Conservation (phyloP, 2,113 vertebrate species). For the Panthera uncia region DNA sequence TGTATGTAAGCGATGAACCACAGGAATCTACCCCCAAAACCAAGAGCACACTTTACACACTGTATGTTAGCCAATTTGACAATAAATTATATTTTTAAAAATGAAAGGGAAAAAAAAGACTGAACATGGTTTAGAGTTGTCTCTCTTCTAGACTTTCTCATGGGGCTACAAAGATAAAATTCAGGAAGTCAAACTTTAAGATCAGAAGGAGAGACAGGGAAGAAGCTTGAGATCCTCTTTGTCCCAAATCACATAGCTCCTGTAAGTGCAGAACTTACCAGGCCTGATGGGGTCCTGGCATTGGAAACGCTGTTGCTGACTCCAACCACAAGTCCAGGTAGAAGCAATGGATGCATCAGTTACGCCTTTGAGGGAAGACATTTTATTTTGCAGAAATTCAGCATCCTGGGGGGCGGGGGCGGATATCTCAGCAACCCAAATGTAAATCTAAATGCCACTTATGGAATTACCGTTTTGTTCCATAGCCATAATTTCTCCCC, state of each 20-base stretch:
- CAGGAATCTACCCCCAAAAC: no score
- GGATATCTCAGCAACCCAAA: not conserved
- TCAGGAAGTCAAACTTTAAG: constrained; percentile 47
- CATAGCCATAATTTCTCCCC: not conserved
- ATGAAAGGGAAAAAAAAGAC: not conserved
- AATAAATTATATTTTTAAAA: no score
- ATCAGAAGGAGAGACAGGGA: constrained; percentile 28
- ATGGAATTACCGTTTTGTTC: not conserved
- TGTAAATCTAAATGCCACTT: not conserved
- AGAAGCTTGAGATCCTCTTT: not conserved
- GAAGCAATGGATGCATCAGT: not conserved
- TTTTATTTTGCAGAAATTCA: not conserved
- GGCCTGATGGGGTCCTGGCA: not conserved
- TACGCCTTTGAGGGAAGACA: not conserved
- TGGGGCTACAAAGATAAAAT: constrained; percentile 57
- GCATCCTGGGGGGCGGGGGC: not conserved
- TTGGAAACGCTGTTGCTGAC: not conserved
- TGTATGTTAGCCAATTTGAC: no score
- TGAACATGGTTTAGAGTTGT: constrained; percentile 70
- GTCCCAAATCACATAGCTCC: not conserved
- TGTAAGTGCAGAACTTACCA: not conserved
- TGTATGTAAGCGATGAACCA: no score
- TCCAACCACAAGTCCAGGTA: not conserved
- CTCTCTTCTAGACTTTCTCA: constrained; percentile 55
- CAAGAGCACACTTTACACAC: no score